Evolutionary conservation across 2,113 vertebrate genomes (phyloP).

Genomic region (Mormoops blainvillei): DNA sequence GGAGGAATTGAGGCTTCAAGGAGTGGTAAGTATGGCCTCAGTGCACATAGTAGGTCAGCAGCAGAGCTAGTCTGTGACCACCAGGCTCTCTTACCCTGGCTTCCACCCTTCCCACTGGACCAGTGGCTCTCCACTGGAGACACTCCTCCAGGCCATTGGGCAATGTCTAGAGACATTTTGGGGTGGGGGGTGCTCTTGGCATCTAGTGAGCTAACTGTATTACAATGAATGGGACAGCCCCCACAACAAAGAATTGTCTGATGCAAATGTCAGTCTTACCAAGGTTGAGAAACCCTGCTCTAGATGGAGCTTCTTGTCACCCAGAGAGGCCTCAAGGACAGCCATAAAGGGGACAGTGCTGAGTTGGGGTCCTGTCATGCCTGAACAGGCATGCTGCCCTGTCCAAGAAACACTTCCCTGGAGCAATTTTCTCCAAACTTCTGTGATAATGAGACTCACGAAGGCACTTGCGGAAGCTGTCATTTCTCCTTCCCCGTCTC

Average conservation of each 20-base stretch:
- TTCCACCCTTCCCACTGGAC: background rate
- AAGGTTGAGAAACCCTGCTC: background rate
- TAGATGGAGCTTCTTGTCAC: background rate
- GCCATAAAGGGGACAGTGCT: background rate
- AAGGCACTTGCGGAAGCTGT: background rate
- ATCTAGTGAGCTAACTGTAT: background rate
- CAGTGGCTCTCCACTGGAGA: background rate
- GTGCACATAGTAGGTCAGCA: too few relatives aligned
- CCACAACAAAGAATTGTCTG: background rate
- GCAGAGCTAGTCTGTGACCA: background rate
- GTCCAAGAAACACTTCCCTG: background rate
- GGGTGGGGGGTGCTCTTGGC: background rate
- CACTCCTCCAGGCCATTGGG: background rate
- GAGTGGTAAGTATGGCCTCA: background rate
- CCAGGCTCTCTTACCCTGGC: accelerated
- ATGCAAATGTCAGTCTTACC: background rate
- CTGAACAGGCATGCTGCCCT: background rate
- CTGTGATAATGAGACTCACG: background rate
- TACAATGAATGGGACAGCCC: accelerated
- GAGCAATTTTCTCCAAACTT: background rate
- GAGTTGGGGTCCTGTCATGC: background rate
- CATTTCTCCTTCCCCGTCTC: background rate
- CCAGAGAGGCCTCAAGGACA: background rate
- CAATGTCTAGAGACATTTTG: background rate
- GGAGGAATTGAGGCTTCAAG: background rate